phyloP scores from a whole-genome alignment of 2,888 invertebrate genomes.

The Polydrusus pterygomalis region DNA sequence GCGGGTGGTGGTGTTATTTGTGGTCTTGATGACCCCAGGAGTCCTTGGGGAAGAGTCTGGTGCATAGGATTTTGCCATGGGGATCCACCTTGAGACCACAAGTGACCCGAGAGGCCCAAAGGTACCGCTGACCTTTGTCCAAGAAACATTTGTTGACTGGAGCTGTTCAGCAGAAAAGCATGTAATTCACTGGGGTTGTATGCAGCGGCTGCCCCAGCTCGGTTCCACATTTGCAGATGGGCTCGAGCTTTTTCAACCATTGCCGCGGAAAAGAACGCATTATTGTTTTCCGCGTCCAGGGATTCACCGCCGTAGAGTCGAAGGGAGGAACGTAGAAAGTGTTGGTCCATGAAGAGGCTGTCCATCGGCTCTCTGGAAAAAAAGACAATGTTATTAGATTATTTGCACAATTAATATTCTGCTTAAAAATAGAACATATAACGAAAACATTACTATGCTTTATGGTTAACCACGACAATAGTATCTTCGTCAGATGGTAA shows the following conservation, averaged over 20 bases:
- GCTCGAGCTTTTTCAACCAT: conserved; percentile 77
- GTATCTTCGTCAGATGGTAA: no score
- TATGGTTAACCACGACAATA: no score
- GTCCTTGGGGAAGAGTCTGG: conserved; percentile 69
- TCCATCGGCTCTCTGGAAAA: conserved; percentile 83
- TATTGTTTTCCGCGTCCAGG: conserved; percentile 73
- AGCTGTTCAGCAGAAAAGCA: conserved; percentile 69
- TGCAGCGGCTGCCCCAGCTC: conserved; percentile 73
- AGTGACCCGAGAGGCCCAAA: conserved; percentile 70
- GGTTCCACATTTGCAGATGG: conserved; percentile 75
- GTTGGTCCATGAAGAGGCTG: conserved; percentile 85
- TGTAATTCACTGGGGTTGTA: conserved; percentile 74
- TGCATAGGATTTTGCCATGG: conserved; percentile 69
- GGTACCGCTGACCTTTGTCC: conserved; percentile 68
- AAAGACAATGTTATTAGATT: conserved; percentile 48
- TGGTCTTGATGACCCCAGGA: conserved; percentile 70
- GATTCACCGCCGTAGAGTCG: conserved; percentile 77
- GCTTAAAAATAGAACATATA: no score
- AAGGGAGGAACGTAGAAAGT: conserved; percentile 78
- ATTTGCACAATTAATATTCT: not conserved
- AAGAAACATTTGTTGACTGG: conserved; percentile 69
- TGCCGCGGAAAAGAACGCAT: conserved; percentile 72
- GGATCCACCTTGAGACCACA: conserved; percentile 70
- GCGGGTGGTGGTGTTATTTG: conserved; percentile 71
- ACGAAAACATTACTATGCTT: no score